Evolutionary conservation across 2,888 invertebrate species (phyloP).

Genomic region (Lamellibrachia satsuma): DNA sequence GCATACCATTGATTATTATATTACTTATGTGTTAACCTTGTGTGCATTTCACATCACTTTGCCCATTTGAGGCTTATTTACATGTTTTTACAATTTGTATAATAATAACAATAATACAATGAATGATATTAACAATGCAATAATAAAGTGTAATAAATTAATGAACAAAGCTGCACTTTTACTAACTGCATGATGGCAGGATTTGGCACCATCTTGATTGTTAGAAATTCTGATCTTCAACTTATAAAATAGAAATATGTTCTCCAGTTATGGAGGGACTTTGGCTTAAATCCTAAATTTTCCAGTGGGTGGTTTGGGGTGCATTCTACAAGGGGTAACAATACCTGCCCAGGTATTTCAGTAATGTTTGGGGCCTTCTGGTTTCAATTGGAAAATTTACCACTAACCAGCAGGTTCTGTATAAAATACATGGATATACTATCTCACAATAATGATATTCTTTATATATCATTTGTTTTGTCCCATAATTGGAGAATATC

Average conservation of each 20-base stretch:
- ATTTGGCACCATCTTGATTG: neutral
- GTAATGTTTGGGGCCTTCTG: neutral
- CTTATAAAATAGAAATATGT: too few relatives aligned
- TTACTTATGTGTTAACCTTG: neutral
- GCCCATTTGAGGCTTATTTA: neutral
- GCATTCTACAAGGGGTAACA: neutral
- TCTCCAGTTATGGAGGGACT: neutral
- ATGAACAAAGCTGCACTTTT: neutral
- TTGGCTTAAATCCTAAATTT: neutral
- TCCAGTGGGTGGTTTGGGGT: neutral
- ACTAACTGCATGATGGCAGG: neutral
- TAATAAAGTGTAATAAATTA: neutral
- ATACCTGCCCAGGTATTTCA: neutral
- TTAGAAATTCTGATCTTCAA: neutral
- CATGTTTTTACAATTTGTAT: neutral
- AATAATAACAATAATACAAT: neutral
- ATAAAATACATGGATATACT: too few relatives aligned
- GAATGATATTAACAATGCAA: neutral
- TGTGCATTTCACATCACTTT: neutral
- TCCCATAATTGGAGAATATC: too few relatives aligned
- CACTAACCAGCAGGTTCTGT: neutral
- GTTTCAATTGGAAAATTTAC: neutral
- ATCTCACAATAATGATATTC: too few relatives aligned
- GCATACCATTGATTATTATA: neutral
- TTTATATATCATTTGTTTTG: too few relatives aligned